Evolutionary conservation across 2,888 invertebrate genomes (phyloP), one percentile per base, ranked within the genome.

Genomic region (Leptarthrus brevirostris): DNA sequence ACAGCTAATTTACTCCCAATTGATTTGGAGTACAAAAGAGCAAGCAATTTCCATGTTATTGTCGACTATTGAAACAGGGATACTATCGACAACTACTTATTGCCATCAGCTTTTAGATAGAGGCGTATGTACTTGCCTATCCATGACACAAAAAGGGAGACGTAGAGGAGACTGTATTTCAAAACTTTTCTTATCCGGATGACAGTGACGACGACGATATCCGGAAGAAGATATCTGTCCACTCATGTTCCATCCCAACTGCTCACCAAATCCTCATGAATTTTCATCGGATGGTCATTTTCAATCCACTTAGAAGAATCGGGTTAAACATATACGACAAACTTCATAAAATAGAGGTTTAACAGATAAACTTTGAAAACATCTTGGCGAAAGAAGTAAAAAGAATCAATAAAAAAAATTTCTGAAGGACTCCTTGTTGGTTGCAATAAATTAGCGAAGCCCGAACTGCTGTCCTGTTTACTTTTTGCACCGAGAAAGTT

Each of bases 371-470:
- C 18, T 69, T 69, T 52, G 30, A n/a, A 30, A 52, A 30, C 52
- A 24, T 69, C 69, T 69, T 52, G 69, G 69, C 69, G 52, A 49
- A 47, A 69, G 69, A 30, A 34, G 69, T 52, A 69, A 69, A 69
- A 49, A 30, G 49, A 34, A 69, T 69, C 69, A 69, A 69, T 69
- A 69, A 20, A 52, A 69, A n/a, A 69, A 69, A 52, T 20, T n/a
- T 52, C 34, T n/a, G 34, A 52, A 26, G 16, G 12, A 20, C 4
- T 52, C 8, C 36, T 22, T 49, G 69, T 69, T 30, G 52, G 52
- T 34, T 69, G 69, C 69, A 49, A 69, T 69, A 69, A 69, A 69
- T 69, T 69, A 69, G 69, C 69, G 69, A 20, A 66, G 18, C 16
- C 26, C n/a, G 52, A 69, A 18, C 69, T 30, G 52, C 18, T 34